These are phyloP conservation scores for Alloscopus bannaensis DNA, from an alignment of 2,888 invertebrate genomes.

Conservation along the genomic window DNA sequence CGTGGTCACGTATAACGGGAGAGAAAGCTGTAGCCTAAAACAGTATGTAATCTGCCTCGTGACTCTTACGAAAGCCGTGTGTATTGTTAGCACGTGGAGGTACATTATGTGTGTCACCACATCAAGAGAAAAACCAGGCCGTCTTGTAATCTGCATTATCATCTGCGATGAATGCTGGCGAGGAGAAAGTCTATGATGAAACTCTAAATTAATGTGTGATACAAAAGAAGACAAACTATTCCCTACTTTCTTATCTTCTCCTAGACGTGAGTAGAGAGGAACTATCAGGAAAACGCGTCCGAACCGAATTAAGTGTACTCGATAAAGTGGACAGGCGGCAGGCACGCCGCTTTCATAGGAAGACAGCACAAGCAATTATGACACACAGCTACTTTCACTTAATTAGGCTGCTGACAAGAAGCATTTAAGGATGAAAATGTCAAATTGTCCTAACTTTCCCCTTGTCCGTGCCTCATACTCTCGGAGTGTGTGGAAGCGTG, in stretches of 20 bases:
- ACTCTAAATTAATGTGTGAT: neutral
- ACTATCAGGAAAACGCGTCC: neutral
- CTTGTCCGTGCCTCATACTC: no score
- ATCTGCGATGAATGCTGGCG: neutral
- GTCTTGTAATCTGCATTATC: neutral
- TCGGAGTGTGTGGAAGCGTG: no score
- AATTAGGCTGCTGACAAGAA: slow-evolving; percentile 47
- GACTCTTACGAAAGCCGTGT: neutral
- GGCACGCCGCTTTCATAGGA: neutral
- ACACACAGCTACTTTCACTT: slow-evolving; percentile 32
- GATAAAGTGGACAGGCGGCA: no score
- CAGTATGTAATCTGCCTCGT: neutral
- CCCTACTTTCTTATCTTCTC: no score
- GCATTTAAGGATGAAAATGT: slow-evolving; percentile 32
- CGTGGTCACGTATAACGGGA: slow-evolving; percentile 39
- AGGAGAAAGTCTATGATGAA: neutral
- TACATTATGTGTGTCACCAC: neutral
- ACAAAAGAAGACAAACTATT: neutral
- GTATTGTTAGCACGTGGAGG: neutral
- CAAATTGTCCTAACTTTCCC: slow-evolving; percentile 37
- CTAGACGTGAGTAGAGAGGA: neutral
- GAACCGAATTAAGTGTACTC: neutral
- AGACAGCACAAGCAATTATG: slow-evolving; percentile 21
- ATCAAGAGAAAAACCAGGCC: neutral
- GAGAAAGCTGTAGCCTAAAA: neutral